Evolutionary conservation across 1,140 invertebrate species (phyloP).

Genomic region (Drosophila suzukii): DNA sequence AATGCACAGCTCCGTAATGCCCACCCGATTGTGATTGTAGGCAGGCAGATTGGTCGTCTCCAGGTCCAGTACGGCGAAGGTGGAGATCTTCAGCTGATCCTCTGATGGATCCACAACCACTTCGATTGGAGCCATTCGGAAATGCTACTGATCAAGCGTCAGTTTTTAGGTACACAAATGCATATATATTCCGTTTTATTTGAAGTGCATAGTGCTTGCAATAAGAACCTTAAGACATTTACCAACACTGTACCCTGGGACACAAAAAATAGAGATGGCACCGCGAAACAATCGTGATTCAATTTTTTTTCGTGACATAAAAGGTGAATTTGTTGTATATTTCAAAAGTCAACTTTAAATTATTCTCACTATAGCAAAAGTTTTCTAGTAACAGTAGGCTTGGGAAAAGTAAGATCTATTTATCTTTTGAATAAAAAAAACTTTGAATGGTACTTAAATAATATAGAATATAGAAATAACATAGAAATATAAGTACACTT

Average conservation of each 20-base stretch:
- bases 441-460: too few relatives aligned
- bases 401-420: too few relatives aligned
- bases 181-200: not conserved
- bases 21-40: slow-evolving; percentile 40
- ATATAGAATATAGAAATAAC: too few relatives aligned
- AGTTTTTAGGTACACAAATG: not conserved
- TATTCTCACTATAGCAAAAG: too few relatives aligned
- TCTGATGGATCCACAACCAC: not conserved
- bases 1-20: slow-evolving; percentile 70
- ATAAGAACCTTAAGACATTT: not conserved
- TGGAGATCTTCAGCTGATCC: slow-evolving; percentile 35
- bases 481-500: too few relatives aligned
- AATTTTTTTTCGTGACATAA: not conserved
- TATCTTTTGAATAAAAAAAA: too few relatives aligned
- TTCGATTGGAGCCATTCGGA: slow-evolving; percentile 18
- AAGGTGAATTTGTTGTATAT: not conserved
- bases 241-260: slow-evolving; percentile 1
- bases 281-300: not conserved
- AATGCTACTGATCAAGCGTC: not conserved
- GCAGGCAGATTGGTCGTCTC: slow-evolving; percentile 67
- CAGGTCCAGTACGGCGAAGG: slow-evolving; percentile 71
- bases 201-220: not conserved
- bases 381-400: too few relatives aligned
- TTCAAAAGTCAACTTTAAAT: too few relatives aligned
- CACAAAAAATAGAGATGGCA: slow-evolving; percentile 9